Conservation (phyloP, 2,113 vertebrate genomes). For the Xiphophorus couchianus region DNA sequence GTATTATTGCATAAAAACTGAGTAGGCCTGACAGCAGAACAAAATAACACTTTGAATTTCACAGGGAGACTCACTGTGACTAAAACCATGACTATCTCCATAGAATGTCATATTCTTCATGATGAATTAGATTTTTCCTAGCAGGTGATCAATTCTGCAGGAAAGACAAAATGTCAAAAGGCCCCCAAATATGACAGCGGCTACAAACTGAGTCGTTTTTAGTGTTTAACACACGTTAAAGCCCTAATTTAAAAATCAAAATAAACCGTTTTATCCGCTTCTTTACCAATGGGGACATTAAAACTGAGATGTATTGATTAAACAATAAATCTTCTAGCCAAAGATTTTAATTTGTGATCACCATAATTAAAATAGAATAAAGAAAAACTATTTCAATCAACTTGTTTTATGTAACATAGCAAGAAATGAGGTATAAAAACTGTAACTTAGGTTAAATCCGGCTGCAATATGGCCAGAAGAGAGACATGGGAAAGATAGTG, state of each 20-base stretch:
- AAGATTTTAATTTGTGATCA: neutral
- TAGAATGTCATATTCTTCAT: too few species aligned
- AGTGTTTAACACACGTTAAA: neutral
- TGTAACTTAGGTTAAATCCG: too few species aligned
- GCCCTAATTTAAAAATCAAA: neutral
- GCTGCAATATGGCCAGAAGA: too few species aligned
- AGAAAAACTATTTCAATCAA: neutral
- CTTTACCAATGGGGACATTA: neutral
- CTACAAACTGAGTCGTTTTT: neutral
- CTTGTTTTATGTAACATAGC: too few species aligned
- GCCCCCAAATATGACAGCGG: too few species aligned
- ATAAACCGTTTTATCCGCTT: neutral
- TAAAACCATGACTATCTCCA: too few species aligned
- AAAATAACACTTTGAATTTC: neutral
- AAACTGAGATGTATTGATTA: too few species aligned
- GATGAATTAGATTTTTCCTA: neutral
- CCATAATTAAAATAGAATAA: neutral
- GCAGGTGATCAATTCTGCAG: neutral
- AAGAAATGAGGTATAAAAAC: too few species aligned
- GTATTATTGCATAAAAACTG: slow-evolving; percentile 19
- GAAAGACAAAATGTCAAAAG: too few species aligned
- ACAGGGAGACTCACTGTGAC: too few species aligned
- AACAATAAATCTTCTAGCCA: neutral
- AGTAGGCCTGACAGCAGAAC: neutral
- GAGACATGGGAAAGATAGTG: too few species aligned